These are phyloP conservation scores for Danio jaintianensis DNA, from an alignment of 2,797 vertebrate genomes.

Conservation along the genomic window DNA sequence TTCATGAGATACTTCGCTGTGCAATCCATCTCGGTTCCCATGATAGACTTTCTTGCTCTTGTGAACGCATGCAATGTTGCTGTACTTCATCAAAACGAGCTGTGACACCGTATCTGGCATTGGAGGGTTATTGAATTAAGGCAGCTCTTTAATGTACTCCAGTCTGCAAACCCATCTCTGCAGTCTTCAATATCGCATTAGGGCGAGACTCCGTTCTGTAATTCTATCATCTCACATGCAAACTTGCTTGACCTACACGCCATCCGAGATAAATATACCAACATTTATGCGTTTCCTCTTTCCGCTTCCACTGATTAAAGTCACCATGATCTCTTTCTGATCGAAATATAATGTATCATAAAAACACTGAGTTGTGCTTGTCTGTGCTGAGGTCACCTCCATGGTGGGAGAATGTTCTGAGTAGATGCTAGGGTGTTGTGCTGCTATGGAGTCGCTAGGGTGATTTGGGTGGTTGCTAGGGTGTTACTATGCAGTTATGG, in stretches of 20 bases:
- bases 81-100: slow-evolving; percentile 36
- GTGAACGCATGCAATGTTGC: slow-evolving; percentile 42
- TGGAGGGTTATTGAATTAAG: slow-evolving; percentile 61
- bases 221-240: slow-evolving; percentile 44
- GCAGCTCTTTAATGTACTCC: slow-evolving; percentile 57
- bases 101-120: slow-evolving; percentile 49
- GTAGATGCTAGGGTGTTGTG: background rate
- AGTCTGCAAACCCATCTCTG: slow-evolving; percentile 55
- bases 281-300: background rate
- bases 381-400: background rate
- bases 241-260: slow-evolving; percentile 8
- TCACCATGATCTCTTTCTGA: background rate
- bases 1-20: slow-evolving; percentile 76
- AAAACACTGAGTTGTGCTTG: background rate
- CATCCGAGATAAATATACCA: background rate
- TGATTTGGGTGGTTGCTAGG: no score
- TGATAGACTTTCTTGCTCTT: slow-evolving; percentile 56
- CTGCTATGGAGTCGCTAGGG: no score
- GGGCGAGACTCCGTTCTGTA: slow-evolving; percentile 3
- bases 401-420: background rate
- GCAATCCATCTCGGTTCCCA: slow-evolving; percentile 66
- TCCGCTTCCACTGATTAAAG: background rate
- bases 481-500: background rate
- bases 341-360: background rate
- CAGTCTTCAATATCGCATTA: slow-evolving; percentile 56